Conservation (phyloP, 2,113 vertebrate genomes). For the Rhipidura dahli region DNA sequence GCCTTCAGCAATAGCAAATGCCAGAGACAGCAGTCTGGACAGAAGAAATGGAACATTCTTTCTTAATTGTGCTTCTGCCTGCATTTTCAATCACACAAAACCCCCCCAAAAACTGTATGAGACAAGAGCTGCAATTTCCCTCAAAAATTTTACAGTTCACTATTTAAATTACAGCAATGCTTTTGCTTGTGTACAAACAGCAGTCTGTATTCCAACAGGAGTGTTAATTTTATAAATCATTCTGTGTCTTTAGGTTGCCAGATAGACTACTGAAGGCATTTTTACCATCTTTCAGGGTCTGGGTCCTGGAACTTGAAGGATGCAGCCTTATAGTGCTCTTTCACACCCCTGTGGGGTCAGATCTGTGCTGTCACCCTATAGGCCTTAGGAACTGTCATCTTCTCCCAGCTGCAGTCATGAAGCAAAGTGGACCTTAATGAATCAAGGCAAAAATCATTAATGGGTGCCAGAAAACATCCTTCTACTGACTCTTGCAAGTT, state of each 20-base stretch:
- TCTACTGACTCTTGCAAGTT: not conserved
- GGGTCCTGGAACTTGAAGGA: not conserved
- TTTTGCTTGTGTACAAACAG: not conserved
- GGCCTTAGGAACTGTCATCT: not conserved
- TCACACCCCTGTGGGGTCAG: not conserved
- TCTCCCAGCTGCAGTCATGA: not conserved
- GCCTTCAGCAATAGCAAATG: constrained; percentile 33
- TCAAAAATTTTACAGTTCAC: not conserved
- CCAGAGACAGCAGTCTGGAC: constrained; percentile 40
- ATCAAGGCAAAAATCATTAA: not conserved
- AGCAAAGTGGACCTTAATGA: not conserved
- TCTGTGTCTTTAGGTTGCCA: not conserved
- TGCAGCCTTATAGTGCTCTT: not conserved
- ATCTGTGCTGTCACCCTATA: not conserved
- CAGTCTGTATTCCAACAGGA: not conserved
- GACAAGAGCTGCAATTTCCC: not conserved
- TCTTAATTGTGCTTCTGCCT: not conserved
- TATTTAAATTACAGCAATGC: not conserved
- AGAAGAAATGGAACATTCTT: constrained; percentile 46
- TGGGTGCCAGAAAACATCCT: not conserved
- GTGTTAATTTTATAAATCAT: not conserved
- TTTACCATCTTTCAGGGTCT: not conserved
- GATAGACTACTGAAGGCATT: not conserved
- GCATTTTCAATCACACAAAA: not conserved
- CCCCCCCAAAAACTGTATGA: rapidly evolving